phyloP scores from a whole-genome alignment of 2,113 vertebrate genomes.

The Thermophis baileyi region DNA sequence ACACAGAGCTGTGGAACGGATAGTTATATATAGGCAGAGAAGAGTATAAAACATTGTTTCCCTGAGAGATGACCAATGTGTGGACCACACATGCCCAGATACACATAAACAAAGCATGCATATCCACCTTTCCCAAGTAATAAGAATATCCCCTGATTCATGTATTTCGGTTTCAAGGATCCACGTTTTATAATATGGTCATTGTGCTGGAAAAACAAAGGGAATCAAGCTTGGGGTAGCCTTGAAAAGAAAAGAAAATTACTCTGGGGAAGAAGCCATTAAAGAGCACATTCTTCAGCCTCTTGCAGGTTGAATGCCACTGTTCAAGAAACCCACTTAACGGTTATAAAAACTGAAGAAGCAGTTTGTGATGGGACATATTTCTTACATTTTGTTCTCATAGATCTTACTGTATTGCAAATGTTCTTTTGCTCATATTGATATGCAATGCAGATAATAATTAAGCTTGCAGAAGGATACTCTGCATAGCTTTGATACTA shows the following conservation, averaged over 20 bases:
- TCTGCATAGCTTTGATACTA: slow-evolving; percentile 16
- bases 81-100: neutral
- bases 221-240: neutral
- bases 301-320: neutral
- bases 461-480: neutral
- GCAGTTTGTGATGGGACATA: neutral
- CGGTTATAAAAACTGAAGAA: neutral
- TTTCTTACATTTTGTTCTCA: neutral
- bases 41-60: neutral
- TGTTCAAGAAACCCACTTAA: neutral
- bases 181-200: neutral
- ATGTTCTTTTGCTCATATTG: neutral
- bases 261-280: neutral
- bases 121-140: neutral
- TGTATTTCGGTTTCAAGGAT: neutral
- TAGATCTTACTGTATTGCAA: neutral
- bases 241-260: neutral
- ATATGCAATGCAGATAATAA: neutral
- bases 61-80: neutral
- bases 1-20: neutral
- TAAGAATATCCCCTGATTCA: neutral
- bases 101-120: neutral
- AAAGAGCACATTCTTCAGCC: neutral
- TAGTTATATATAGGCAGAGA: neutral
- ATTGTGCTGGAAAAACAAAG: neutral